Evolutionary conservation across 1,140 invertebrate genomes (phyloP).

Genomic region (Drosophila orosa): DNA sequence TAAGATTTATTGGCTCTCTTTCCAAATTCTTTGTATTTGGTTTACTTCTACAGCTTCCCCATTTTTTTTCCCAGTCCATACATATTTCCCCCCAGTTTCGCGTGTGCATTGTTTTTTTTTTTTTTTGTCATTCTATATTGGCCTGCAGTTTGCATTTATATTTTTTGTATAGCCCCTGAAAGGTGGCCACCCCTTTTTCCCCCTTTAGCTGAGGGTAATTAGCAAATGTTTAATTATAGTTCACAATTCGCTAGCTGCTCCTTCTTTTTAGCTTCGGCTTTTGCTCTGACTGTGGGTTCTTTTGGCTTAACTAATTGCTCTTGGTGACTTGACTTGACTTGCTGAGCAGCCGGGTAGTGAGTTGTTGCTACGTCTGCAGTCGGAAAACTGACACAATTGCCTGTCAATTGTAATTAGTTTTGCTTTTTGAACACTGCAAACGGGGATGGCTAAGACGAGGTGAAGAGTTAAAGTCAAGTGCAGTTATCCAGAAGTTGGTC

Average conservation of each 20-base stretch:
- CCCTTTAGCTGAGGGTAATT: slow-evolving; percentile 66
- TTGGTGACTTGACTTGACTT: slow-evolving; percentile 52
- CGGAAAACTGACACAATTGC: slow-evolving; percentile 67
- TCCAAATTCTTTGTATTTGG: neutral
- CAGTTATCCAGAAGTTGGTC: slow-evolving; percentile 47
- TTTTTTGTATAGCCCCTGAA: slow-evolving; percentile 19
- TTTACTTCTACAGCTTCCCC: neutral
- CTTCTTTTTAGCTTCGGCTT: slow-evolving; percentile 44
- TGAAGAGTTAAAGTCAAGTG: slow-evolving; percentile 16
- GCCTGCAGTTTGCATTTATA: slow-evolving; percentile 31
- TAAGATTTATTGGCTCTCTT: no score
- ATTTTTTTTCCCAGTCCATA: slow-evolving; percentile 16
- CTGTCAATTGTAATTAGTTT: slow-evolving; percentile 83
- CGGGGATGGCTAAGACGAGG: neutral
- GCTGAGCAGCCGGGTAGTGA: slow-evolving; percentile 42
- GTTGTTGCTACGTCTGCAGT: slow-evolving; percentile 15
- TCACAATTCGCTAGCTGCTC: slow-evolving; percentile 63
- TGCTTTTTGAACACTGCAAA: slow-evolving; percentile 66
- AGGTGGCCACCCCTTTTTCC: slow-evolving; percentile 40
- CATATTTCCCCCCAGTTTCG: neutral
- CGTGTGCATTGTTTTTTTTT: slow-evolving; percentile 27
- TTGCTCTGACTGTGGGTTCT: slow-evolving; percentile 15
- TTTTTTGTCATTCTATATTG: slow-evolving; percentile 31
- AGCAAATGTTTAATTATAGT: slow-evolving; percentile 80
- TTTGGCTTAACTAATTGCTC: slow-evolving; percentile 78